Conservation (phyloP, 1,140 invertebrate genomes). For the Himalopsyche phryganea region DNA sequence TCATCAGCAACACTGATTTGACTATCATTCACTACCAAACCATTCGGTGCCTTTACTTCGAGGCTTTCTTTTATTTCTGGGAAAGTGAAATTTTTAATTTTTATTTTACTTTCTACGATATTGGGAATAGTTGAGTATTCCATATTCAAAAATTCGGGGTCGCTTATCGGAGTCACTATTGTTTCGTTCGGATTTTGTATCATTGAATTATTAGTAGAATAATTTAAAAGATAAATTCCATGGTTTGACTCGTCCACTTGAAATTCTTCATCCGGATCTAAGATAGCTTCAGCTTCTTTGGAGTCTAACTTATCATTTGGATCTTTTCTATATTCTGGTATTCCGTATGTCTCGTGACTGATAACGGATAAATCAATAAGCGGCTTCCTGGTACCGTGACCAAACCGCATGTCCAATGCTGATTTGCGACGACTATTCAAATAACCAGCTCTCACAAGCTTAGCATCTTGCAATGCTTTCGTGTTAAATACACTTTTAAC, state of each 20-base stretch:
- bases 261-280: constrained; percentile 52
- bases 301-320: constrained; percentile 26
- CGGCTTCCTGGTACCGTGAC: constrained; percentile 16
- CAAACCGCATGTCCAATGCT: constrained; percentile 31
- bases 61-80: too few species aligned
- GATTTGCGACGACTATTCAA: constrained; percentile 47
- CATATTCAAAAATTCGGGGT: constrained; percentile 10
- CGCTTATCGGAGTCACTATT: constrained; percentile 7
- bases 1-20: background rate
- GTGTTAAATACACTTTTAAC: constrained; percentile 45
- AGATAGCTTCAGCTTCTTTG: constrained; percentile 36
- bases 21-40: too few species aligned
- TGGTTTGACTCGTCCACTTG: constrained; percentile 54
- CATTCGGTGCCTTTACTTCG: too few species aligned
- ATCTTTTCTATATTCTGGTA: constrained; percentile 19
- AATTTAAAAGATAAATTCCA: constrained; percentile 49
- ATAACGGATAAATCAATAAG: constrained; percentile 20
- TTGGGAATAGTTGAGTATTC: constrained; percentile 7
- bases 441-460: constrained; percentile 44
- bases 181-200: constrained; percentile 6
- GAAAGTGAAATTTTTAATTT: constrained; percentile 17
- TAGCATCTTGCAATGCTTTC: constrained; percentile 43
- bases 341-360: constrained; percentile 25
- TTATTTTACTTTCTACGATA: background rate
- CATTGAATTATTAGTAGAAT: constrained; percentile 36